These are phyloP conservation scores for Peromyscus eremicus DNA, from an alignment of 2,797 vertebrate genomes.

Conservation along the genomic window DNA sequence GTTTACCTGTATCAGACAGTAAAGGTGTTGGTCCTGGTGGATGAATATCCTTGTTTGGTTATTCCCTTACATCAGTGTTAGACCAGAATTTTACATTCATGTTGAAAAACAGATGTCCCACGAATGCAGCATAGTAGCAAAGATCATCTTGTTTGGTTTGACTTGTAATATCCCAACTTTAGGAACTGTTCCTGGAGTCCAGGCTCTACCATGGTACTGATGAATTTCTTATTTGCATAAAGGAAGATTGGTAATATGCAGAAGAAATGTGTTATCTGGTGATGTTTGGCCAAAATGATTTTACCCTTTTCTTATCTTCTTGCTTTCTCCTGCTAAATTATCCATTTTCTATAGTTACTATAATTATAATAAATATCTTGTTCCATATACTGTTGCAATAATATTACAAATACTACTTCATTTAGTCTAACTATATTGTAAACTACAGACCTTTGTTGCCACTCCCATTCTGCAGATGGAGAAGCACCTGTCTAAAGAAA, in stretches of 20 bases:
- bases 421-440: background rate
- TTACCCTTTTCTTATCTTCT: background rate
- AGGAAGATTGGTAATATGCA: background rate
- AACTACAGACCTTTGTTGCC: background rate
- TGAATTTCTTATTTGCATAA: slow-evolving; percentile 8
- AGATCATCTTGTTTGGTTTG: slow-evolving; percentile 15
- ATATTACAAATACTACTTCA: background rate
- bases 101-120: background rate
- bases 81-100: background rate
- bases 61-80: background rate
- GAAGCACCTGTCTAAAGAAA: slow-evolving; percentile 1
- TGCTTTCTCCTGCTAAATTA: background rate
- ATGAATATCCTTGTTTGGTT: background rate
- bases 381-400: background rate
- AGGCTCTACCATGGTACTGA: background rate
- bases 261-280: background rate
- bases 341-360: background rate
- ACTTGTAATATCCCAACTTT: background rate
- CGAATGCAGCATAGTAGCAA: background rate
- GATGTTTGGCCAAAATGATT: background rate
- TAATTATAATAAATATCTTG: background rate
- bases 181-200: background rate
- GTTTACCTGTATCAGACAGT: background rate
- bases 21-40: background rate
- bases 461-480: background rate